A percentile compares a stretch with the other conserved stretches of the same genome.
Conservation (phyloP, 2,888 invertebrate species). For the Acrocyrtus sp. region DNA sequence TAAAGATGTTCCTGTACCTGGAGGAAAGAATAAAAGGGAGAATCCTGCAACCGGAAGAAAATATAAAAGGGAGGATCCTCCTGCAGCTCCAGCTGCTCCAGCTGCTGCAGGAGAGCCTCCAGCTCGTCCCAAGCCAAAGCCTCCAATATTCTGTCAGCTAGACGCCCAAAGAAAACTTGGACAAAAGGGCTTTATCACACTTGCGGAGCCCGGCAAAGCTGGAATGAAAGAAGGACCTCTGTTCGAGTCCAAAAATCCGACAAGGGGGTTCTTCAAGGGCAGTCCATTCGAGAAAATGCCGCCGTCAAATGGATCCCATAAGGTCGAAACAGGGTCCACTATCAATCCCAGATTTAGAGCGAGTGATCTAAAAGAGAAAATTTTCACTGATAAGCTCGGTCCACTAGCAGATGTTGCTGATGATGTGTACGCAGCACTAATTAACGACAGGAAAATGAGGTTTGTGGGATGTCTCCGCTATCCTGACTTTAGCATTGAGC, state of each 20-base stretch:
- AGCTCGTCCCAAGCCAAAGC: too few relatives aligned
- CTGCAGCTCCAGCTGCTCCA: too few relatives aligned
- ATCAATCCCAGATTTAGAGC: constrained; percentile 8
- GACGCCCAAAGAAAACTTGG: constrained; percentile 36
- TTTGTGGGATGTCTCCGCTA: constrained; percentile 34
- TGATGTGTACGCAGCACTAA: constrained; percentile 13
- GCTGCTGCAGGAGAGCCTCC: too few relatives aligned
- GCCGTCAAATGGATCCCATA: neutral
- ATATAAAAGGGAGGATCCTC: too few relatives aligned
- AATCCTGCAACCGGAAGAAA: neutral
- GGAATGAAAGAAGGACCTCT: neutral
- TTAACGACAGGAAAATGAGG: constrained; percentile 11
- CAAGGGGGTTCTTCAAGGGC: neutral
- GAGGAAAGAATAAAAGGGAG: neutral
- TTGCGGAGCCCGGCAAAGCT: neutral
- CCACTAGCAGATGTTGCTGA: neutral
- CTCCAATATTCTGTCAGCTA: constrained; percentile 38
- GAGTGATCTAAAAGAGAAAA: neutral
- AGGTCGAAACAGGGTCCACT: neutral
- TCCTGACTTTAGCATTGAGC: constrained; percentile 19
- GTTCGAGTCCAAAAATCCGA: neutral
- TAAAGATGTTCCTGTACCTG: too few relatives aligned
- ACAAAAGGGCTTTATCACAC: constrained; percentile 18
- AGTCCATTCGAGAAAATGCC: neutral
- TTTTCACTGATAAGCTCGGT: neutral